Evolutionary conservation across 2,888 invertebrate genomes (phyloP), one percentile per base, ranked within the genome.

Genomic region (Rotaria macrura): DNA sequence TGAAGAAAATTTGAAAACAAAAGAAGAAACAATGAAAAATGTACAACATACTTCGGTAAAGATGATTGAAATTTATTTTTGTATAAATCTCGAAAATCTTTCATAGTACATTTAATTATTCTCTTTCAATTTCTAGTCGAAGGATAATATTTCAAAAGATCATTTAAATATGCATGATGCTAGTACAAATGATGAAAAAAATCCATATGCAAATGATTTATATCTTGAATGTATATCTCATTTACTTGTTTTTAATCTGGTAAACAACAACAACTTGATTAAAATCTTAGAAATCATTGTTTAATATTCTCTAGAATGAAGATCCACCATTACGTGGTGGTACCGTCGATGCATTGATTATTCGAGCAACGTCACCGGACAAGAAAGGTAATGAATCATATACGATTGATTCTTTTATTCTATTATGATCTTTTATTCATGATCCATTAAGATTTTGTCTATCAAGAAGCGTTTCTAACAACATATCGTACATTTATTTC

Each of bases 401-500:
- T 43, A 83, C 1, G n/a, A 43, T 20, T 38, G 9, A 49, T 49
- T 14, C 14, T 12, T 49, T 17, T 49, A 49, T 49, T 14, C 1
- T 17, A 49, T 3, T 49, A 49, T 17, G 17, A 49, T 47, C 10
- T 47, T 38, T 9, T 38, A 83, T 83, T 74, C 84, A 87, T 87
- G 88, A 87, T 54, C 86, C 79, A 90, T 90, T 40, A 92, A 95
- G 95, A 95, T 91, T 95, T 96, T 92, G 93, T 95, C 91, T 96
- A 95, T 92, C 96, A 96, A 92, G 98, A 99, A 93, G 97, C 98
- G 87, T 99, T 99, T 92, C 93, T 98, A 88, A 96, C 97, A 85
- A 99, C 98, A 87, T 99, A 98, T 92, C 93, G 97, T 88, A 97
- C 97, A 87, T 97, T 97, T 92, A 94, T 97, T 90, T 93, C 94